Percentiles rank a stretch among this genome's conserved stretches.
phyloP scores from a whole-genome alignment of 2,797 vertebrate species.

The Xiphophorus birchmanni region DNA sequence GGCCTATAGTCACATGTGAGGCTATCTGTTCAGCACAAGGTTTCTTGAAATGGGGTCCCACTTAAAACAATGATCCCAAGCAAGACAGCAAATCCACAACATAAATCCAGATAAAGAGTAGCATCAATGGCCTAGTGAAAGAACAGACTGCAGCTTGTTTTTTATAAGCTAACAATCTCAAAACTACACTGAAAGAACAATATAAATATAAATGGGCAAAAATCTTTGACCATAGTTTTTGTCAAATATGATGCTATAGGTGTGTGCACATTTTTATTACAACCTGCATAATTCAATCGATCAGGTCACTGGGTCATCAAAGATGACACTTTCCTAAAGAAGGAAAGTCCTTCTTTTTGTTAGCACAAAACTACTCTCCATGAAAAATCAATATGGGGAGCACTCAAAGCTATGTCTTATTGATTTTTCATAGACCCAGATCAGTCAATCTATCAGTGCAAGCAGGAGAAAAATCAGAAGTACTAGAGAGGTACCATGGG shows the following conservation, averaged over 20 bases:
- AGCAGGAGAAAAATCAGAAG: slow-evolving; percentile 17
- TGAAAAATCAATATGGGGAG: slow-evolving; percentile 62
- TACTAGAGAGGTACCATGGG: slow-evolving; percentile 15
- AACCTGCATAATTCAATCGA: neutral
- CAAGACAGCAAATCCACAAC: neutral
- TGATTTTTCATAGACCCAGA: slow-evolving; percentile 71
- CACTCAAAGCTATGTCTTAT: slow-evolving; percentile 64
- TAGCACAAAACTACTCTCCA: slow-evolving; percentile 49
- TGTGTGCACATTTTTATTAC: slow-evolving; percentile 20
- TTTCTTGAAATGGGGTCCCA: neutral
- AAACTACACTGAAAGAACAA: neutral
- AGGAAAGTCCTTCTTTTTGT: slow-evolving; percentile 40
- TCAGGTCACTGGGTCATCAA: slow-evolving; percentile 22
- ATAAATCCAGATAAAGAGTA: neutral
- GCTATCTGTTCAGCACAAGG: neutral
- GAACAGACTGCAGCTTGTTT: neutral
- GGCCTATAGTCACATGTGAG: neutral
- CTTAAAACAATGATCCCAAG: neutral
- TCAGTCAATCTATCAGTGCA: slow-evolving; percentile 69
- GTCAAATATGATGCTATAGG: neutral
- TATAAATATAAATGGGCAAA: neutral
- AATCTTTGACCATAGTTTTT: neutral
- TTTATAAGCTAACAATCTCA: neutral
- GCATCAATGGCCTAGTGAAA: neutral
- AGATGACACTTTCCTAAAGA: slow-evolving; percentile 13